Conservation (phyloP, 1,140 invertebrate species). For the Pararge aegeria region DNA sequence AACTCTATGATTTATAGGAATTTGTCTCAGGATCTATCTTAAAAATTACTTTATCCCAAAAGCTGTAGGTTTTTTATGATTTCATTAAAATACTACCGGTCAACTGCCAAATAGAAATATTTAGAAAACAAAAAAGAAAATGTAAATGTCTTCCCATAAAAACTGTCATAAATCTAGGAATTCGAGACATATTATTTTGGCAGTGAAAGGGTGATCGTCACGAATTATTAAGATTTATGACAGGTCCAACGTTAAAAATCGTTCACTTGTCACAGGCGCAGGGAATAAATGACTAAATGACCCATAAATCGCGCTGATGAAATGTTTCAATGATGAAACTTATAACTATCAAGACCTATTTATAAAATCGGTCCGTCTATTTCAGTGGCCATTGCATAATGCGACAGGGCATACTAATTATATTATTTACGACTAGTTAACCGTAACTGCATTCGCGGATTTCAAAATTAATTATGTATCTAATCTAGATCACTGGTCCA, state of each 20-base stretch:
- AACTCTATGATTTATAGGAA: too few relatives aligned
- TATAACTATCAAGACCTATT: slow-evolving; percentile 45
- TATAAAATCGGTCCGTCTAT: slow-evolving; percentile 37
- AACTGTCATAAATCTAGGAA: too few relatives aligned
- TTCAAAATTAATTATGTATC: slow-evolving; percentile 3
- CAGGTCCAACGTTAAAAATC: background rate
- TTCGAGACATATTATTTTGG: too few relatives aligned
- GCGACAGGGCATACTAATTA: slow-evolving; percentile 22
- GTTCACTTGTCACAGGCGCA: background rate
- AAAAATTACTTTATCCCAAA: too few relatives aligned
- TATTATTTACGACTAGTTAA: slow-evolving; percentile 23
- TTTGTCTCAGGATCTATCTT: too few relatives aligned
- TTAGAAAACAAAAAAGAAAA: too few relatives aligned
- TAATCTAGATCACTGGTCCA: background rate
- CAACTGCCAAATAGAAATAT: too few relatives aligned
- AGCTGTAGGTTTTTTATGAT: too few relatives aligned
- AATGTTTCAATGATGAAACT: slow-evolving; percentile 31
- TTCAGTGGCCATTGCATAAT: slow-evolving; percentile 38
- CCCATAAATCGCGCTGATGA: slow-evolving; percentile 27
- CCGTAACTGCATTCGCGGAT: slow-evolving; percentile 11
- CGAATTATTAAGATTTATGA: background rate
- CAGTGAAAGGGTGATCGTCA: too few relatives aligned
- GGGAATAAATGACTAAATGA: slow-evolving; percentile 8
- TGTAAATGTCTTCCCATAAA: too few relatives aligned
- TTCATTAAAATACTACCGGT: too few relatives aligned